Evolutionary conservation across 1,140 invertebrate genomes (phyloP).

Genomic region (Calliphora vicina): DNA sequence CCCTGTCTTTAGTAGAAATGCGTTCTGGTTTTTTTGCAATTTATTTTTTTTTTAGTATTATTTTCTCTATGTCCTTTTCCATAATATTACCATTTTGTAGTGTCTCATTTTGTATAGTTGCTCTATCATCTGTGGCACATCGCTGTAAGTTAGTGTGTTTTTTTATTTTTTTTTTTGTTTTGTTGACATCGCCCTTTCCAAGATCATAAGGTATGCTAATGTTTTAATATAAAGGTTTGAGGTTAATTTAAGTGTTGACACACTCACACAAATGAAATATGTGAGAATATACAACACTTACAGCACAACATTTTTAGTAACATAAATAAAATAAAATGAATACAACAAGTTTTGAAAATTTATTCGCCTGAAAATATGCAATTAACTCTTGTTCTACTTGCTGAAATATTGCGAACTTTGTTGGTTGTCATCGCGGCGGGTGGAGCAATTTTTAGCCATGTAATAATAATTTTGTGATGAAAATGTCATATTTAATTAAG

Average conservation of each 20-base stretch:
- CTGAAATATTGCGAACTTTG: background rate
- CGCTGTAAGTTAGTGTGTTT: background rate
- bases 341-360: background rate
- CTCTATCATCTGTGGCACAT: background rate
- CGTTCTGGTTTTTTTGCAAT: background rate
- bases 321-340: background rate
- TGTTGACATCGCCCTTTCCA: background rate
- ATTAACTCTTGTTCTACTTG: background rate
- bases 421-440: background rate
- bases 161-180: background rate
- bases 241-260: conserved; percentile 1
- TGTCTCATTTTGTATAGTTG: background rate
- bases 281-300: too few relatives aligned
- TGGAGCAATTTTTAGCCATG: background rate
- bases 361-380: conserved; percentile 28
- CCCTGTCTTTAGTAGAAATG: too few relatives aligned
- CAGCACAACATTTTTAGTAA: too few relatives aligned
- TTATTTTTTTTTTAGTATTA: background rate
- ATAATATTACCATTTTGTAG: background rate
- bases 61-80: background rate
- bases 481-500: conserved; percentile 17
- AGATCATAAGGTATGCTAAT: background rate
- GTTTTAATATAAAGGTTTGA: background rate
- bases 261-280: background rate
- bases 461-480: background rate